These are phyloP conservation scores for Trachymyrmex septentrionalis DNA, from an alignment of 1,140 invertebrate species.

Conservation along the genomic window DNA sequence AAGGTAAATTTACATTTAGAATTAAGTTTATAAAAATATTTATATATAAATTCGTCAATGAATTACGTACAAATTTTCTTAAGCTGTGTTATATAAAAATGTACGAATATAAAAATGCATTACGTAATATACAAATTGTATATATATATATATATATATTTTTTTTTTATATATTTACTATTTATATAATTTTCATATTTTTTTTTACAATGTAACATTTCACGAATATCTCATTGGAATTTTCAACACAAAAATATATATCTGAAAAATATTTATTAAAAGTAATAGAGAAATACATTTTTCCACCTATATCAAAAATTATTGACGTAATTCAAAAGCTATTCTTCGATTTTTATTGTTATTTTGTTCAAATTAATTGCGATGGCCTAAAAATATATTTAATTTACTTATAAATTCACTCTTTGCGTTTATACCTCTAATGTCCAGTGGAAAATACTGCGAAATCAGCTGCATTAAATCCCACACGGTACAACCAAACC, in stretches of 20 bases:
- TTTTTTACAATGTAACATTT: too few species aligned
- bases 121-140: too few species aligned
- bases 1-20: too few species aligned
- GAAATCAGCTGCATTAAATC: constrained; percentile 42
- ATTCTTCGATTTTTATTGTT: background rate
- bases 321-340: background rate
- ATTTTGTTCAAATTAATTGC: constrained; percentile 1
- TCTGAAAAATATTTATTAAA: background rate
- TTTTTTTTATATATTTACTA: too few species aligned
- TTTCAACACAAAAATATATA: background rate
- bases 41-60: too few species aligned
- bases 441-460: background rate
- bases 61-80: too few species aligned
- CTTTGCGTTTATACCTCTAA: background rate
- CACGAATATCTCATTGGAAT: background rate
- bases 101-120: too few species aligned
- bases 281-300: background rate
- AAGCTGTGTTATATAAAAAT: too few species aligned
- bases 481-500: background rate
- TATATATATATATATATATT: too few species aligned
- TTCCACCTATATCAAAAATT: background rate
- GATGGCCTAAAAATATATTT: background rate
- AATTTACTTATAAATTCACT: constrained; percentile 4
- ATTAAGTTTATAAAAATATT: too few species aligned
- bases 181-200: too few species aligned